A percentile compares a stretch with the other conserved stretches of the same genome.
These are phyloP conservation scores for Ctenosaura bakeri DNA, from an alignment of 2,797 vertebrate species.

Conservation along the genomic window DNA sequence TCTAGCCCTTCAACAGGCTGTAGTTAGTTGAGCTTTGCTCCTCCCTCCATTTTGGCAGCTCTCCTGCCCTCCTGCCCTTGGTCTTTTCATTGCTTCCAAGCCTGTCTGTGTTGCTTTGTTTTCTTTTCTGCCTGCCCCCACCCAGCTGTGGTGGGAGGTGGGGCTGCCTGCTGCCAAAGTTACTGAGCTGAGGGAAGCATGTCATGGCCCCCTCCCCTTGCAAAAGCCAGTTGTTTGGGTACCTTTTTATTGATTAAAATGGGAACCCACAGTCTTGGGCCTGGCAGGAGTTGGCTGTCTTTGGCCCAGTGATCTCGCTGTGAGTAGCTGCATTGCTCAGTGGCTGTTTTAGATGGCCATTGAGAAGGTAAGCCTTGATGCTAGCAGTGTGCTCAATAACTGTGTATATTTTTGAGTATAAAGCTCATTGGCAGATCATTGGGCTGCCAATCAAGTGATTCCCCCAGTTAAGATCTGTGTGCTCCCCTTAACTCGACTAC, in stretches of 20 bases:
- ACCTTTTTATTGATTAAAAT: neutral
- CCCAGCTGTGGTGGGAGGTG: slow-evolving; percentile 33
- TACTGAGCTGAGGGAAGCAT: slow-evolving; percentile 26
- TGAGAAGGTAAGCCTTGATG: neutral
- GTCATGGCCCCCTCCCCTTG: neutral
- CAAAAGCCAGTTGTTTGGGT: slow-evolving; percentile 1
- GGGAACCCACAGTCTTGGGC: neutral
- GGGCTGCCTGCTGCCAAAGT: slow-evolving; percentile 31
- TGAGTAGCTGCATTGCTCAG: neutral
- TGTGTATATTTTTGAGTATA: neutral
- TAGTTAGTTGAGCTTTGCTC: slow-evolving; percentile 7
- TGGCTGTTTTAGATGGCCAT: neutral
- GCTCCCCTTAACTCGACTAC: neutral
- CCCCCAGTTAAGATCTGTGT: neutral
- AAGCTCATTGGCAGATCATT: neutral
- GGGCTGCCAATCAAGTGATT: neutral
- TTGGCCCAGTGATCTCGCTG: neutral
- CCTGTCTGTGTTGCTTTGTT: slow-evolving; percentile 44
- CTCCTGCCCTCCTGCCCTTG: slow-evolving; percentile 34
- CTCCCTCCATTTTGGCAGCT: slow-evolving; percentile 6
- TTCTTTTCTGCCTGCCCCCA: slow-evolving; percentile 12
- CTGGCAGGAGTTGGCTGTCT: neutral
- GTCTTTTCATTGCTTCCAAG: slow-evolving; percentile 41
- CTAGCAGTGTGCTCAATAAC: neutral
- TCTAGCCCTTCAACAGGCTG: neutral